phyloP scores from a whole-genome alignment of 2,888 invertebrate species.

The Drosophila mulleri region DNA sequence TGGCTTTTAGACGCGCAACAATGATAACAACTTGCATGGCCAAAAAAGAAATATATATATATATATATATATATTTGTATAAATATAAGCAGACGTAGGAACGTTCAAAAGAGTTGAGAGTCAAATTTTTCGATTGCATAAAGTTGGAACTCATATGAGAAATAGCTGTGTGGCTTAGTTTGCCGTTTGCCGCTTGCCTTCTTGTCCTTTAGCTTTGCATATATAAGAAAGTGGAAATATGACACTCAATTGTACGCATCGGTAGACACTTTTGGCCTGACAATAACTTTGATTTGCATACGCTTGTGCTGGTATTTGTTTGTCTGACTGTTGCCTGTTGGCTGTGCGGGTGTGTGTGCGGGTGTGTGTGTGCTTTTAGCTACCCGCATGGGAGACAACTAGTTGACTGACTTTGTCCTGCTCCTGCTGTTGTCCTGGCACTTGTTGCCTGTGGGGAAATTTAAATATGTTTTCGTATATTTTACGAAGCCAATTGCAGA shows the following conservation, averaged over 20 bases:
- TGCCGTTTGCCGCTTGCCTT: constrained; percentile 21
- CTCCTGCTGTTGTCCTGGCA: constrained; percentile 49
- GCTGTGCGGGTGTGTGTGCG: not conserved
- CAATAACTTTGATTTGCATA: constrained; percentile 79
- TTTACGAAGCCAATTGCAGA: constrained; percentile 75
- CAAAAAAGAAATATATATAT: constrained; percentile 15
- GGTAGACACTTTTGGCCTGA: constrained; percentile 75
- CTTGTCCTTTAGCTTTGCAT: constrained; percentile 35
- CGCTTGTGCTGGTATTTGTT: constrained; percentile 40
- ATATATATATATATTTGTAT: too few species aligned
- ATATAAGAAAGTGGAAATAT: constrained; percentile 74
- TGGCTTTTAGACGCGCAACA: constrained; percentile 80
- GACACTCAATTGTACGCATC: constrained; percentile 80
- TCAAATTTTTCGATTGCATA: constrained; percentile 42
- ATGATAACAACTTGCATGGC: constrained; percentile 74
- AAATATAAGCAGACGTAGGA: not conserved
- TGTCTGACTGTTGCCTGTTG: constrained; percentile 26
- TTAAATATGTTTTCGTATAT: constrained; percentile 72
- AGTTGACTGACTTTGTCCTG: constrained; percentile 53
- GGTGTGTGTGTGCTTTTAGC: constrained; percentile 19
- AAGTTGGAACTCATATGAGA: constrained; percentile 60
- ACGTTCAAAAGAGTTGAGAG: constrained; percentile 37
- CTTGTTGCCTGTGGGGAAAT: constrained; percentile 76
- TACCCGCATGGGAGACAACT: constrained; percentile 59
- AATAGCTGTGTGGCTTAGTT: not conserved